Conservation (phyloP, 2,797 vertebrate species). For the Acomys russatus region DNA sequence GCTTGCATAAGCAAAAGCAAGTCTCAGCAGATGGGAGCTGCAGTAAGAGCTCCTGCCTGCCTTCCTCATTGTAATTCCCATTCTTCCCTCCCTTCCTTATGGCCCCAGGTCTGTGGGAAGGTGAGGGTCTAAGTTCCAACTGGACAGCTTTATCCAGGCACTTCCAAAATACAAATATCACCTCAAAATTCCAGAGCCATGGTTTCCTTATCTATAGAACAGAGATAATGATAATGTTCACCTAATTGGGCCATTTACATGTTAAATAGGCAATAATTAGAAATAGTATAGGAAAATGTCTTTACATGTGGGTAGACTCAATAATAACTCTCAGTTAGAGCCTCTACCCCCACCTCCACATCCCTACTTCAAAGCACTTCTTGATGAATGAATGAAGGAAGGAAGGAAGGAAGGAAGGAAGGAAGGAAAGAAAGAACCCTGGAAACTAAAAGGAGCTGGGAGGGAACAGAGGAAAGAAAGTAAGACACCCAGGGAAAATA, state of each 20-base stretch:
- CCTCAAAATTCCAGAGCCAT: neutral
- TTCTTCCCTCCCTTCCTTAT: neutral
- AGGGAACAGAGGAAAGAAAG: neutral
- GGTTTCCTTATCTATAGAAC: conserved; percentile 4
- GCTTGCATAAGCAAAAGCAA: conserved; percentile 33
- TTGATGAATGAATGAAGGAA: neutral
- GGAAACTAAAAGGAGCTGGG: neutral
- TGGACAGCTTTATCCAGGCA: neutral
- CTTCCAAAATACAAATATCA: neutral
- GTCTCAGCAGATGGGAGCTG: neutral
- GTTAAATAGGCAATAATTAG: conserved; percentile 56
- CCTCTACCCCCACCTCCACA: neutral
- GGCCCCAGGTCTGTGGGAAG: neutral
- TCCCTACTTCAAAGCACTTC: conserved; percentile 14
- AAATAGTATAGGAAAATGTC: neutral
- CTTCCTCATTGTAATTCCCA: neutral
- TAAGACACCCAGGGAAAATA: neutral
- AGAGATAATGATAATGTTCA: neutral
- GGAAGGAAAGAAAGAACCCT: neutral
- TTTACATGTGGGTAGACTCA: neutral
- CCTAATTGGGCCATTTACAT: neutral
- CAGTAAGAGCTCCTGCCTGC: neutral
- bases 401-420: neutral
- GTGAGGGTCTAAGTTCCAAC: neutral
- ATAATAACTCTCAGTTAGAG: neutral